Conservation (phyloP, 2,797 vertebrate species). For the Thaleichthys pacificus region DNA sequence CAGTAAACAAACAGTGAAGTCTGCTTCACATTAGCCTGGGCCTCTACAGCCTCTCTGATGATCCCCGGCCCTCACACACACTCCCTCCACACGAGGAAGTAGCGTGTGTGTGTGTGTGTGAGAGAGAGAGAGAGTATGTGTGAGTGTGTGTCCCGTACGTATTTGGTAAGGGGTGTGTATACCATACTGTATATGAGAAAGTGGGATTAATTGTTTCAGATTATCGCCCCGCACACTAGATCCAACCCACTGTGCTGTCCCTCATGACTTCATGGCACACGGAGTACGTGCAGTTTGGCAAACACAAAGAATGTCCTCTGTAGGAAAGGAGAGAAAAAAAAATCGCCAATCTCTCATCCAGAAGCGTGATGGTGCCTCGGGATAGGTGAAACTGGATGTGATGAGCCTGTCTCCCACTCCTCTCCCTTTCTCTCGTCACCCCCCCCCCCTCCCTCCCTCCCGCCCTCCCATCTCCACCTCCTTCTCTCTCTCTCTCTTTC, state of each 20-base stretch:
- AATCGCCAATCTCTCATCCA: constrained; percentile 35
- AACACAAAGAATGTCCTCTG: constrained; percentile 53
- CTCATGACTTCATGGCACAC: constrained; percentile 36
- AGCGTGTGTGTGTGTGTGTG: constrained; percentile 7
- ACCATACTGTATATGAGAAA: constrained; percentile 36
- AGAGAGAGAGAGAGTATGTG: neutral
- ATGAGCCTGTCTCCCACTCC: constrained; percentile 31
- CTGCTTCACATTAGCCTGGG: constrained; percentile 51
- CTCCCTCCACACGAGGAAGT: constrained; percentile 16
- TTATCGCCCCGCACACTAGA: constrained; percentile 52
- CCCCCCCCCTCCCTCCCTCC: constrained; percentile 15
- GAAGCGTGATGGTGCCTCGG: constrained; percentile 27
- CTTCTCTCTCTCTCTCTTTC: constrained; percentile 9
- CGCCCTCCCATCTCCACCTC: neutral
- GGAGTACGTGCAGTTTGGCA: constrained; percentile 28
- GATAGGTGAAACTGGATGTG: constrained; percentile 28
- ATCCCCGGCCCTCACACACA: constrained; percentile 25
- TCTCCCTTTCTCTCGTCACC: constrained; percentile 25
- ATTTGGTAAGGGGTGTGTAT: neutral
- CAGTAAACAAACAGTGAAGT: constrained; percentile 51
- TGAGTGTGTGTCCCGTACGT: neutral
- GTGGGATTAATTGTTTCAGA: constrained; percentile 59
- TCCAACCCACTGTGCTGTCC: constrained; percentile 28
- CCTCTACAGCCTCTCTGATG: constrained; percentile 35
- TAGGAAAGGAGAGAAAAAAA: constrained; percentile 15